A percentile compares a stretch with the other conserved stretches of the same genome.
phyloP scores from a whole-genome alignment of 30 jellyfish, hydroid and myxozoan genomes.

The Morbakka virulenta region DNA sequence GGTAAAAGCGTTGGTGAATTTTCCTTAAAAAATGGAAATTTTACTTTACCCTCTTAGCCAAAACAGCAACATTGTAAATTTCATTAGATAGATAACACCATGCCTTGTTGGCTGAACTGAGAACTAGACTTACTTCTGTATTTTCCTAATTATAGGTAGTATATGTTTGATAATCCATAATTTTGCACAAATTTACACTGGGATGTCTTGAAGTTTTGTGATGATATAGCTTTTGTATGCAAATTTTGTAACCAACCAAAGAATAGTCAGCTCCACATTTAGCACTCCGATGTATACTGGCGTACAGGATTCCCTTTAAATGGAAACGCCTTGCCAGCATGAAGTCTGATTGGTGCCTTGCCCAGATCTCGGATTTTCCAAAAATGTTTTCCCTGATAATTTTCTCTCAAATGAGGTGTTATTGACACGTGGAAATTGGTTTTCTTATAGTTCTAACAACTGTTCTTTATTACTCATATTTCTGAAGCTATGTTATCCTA shows the following conservation, averaged over 20 bases:
- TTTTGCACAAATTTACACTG: background rate
- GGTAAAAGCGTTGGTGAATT: background rate
- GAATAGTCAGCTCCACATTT: conserved; percentile 23
- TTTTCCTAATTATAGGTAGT: background rate
- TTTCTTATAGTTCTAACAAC: no score
- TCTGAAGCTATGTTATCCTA: no score
- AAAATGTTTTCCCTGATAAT: background rate
- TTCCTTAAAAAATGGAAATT: background rate
- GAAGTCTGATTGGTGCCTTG: conserved; percentile 29
- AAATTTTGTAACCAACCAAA: conserved; percentile 6
- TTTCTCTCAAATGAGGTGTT: no score
- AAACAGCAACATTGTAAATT: background rate
- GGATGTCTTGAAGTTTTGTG: background rate
- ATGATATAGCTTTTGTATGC: background rate
- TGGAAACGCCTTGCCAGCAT: background rate
- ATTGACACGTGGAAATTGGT: no score
- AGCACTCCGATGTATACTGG: conserved; percentile 23
- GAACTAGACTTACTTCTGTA: background rate
- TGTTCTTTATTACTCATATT: no score
- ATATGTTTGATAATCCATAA: background rate
- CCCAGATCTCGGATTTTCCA: conserved; percentile 22
- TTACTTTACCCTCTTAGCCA: background rate
- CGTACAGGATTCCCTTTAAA: background rate
- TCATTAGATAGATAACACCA: background rate
- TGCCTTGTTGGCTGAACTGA: no score